Base-by-base conservation (phyloP, 2,113 vertebrate species). In the Damaliscus lunatus region DNA sequence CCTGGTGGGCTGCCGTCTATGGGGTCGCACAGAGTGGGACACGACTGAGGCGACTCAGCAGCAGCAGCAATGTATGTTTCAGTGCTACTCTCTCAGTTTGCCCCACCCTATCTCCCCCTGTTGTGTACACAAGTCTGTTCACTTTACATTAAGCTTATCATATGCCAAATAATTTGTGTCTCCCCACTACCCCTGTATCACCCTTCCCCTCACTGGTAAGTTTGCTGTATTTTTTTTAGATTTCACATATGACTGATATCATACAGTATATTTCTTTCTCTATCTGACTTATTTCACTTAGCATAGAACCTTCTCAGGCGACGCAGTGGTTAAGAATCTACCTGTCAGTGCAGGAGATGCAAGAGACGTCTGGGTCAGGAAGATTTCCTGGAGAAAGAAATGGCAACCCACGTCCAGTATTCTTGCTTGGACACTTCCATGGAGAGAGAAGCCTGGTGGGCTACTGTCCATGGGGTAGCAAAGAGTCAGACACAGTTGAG, bases 41-140 rank as follows among this genome's bases (percentile, higher is more conserved):
- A n/a, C 15, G 15, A 64, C 7, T n/a, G 31, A 17, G 4, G 62
- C 1, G 7, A n/a, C 7, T n/a, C 0, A 9, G 62, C 62, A n/a
- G 62, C 62, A n/a, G 62, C 62, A n/a, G 62, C 33, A 7, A 0
- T 19, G 7, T n/a, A 1, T 36, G 71, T 27, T 0, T 77, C 36
- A 27, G 2, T 43, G 40, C 71, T 15, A 7, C 23, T 12, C 23
- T 43, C 36, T 43, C 40, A 14, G 0, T 27, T 43, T 40, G 36
- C 40, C 71, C 23, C 71, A 77, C 40, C 71, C 71, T 77, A 2
- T 14, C 71, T 43, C 43, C 23, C 36, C 36, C 23, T 13, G 3
- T 0, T 7, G 71, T 77, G 23, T 14, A 6, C 71, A 14, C 71
- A 7, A 4, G 23, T 77, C 23, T 15, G 3, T 27, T 77, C 3